phyloP scores from a whole-genome alignment of 2,113 vertebrate genomes.

The Sander lucioperca region DNA sequence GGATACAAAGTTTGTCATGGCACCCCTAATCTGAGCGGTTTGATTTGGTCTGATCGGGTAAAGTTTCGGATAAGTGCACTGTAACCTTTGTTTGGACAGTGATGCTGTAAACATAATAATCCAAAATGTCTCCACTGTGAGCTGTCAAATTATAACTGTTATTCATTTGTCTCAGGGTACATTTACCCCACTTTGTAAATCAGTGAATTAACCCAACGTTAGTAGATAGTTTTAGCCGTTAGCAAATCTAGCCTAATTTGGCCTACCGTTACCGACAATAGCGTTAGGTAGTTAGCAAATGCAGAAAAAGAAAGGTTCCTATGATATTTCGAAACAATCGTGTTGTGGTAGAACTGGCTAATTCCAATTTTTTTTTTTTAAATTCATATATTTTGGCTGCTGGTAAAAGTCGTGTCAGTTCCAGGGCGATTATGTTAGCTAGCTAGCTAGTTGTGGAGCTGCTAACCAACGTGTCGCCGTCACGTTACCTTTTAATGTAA shows the following conservation, averaged over 20 bases:
- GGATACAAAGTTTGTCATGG: conserved; percentile 26
- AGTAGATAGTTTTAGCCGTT: conserved; percentile 39
- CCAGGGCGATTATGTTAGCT: neutral
- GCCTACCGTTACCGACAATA: conserved; percentile 5
- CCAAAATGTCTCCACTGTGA: too few species aligned
- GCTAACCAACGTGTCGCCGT: conserved; percentile 44
- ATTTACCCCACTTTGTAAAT: neutral
- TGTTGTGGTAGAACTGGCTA: neutral
- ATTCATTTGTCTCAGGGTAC: neutral
- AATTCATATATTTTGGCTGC: neutral
- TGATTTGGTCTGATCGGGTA: neutral
- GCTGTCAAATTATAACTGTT: neutral
- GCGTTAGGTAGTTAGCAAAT: neutral
- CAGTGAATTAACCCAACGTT: neutral
- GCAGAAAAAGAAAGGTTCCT: neutral
- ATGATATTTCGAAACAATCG: neutral
- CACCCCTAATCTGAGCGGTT: neutral
- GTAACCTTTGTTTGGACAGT: neutral
- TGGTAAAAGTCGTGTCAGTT: neutral
- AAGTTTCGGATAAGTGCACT: neutral
- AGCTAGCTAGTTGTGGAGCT: neutral
- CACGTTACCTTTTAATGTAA: conserved; percentile 72
- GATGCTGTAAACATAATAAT: neutral
- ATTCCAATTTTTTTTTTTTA: neutral
- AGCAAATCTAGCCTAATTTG: conserved; percentile 36